A percentile compares a stretch with the other conserved stretches of the same genome.
Evolutionary conservation across 2,888 invertebrate genomes (phyloP).

Genomic region (Nomada hirtipes): DNA sequence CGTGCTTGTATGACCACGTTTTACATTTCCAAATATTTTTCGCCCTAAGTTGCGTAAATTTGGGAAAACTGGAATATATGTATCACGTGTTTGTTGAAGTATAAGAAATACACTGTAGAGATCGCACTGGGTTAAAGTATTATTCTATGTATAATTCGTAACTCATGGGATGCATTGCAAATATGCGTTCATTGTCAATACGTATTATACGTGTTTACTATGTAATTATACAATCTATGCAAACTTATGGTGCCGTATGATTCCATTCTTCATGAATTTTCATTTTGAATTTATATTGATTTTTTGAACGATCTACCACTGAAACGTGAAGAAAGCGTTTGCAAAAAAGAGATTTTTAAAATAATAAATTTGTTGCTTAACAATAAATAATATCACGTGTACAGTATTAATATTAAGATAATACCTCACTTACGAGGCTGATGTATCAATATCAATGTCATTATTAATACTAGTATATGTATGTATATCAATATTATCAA

Average conservation of each 20-base stretch:
- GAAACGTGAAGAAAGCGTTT: too few relatives aligned
- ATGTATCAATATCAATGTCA: neutral
- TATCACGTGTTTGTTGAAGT: neutral
- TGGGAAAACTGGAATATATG: neutral
- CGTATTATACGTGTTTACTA: too few relatives aligned
- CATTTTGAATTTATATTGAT: neutral
- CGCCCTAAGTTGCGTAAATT: neutral
- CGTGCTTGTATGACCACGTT: neutral
- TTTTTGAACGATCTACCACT: neutral
- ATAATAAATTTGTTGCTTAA: neutral
- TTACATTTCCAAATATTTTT: neutral
- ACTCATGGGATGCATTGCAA: constrained; percentile 4
- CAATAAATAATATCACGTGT: neutral
- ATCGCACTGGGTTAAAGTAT: neutral
- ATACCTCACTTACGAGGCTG: neutral
- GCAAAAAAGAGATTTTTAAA: too few relatives aligned
- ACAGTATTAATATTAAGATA: neutral
- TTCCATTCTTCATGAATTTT: neutral
- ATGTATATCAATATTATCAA: neutral
- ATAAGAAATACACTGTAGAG: neutral
- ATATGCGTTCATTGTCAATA: constrained; percentile 27
- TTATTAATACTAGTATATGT: too few relatives aligned
- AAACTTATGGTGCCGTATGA: neutral
- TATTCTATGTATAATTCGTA: neutral
- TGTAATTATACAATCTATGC: neutral